Evolutionary conservation across 2,888 invertebrate genomes (phyloP).

Genomic region (Eretmocerus hayati): DNA sequence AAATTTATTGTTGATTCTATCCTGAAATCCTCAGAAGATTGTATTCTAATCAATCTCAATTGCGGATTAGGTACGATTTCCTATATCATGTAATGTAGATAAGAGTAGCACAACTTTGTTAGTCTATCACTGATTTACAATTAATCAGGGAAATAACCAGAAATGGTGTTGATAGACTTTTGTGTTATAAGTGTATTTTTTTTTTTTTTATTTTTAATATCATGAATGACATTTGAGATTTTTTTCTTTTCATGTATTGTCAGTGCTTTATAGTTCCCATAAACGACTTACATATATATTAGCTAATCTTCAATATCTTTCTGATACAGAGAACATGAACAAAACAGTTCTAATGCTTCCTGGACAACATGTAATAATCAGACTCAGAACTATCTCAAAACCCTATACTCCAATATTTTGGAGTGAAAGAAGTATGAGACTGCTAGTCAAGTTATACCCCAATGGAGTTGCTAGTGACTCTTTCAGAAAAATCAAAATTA

Average conservation of each 20-base stretch:
- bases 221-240: too few species aligned
- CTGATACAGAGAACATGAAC: slow-evolving; percentile 12
- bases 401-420: slow-evolving; percentile 40
- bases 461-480: slow-evolving; percentile 32
- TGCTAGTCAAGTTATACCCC: slow-evolving; percentile 37
- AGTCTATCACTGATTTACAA: neutral
- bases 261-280: too few species aligned
- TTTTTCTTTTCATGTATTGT: too few species aligned
- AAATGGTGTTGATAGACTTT: too few species aligned
- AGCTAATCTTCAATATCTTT: too few species aligned
- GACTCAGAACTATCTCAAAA: slow-evolving; percentile 27
- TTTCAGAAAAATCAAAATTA: slow-evolving; percentile 28
- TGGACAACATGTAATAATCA: slow-evolving; percentile 38
- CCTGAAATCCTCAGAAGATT: slow-evolving; percentile 21
- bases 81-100: neutral
- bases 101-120: neutral
- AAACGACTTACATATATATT: too few species aligned
- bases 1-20: slow-evolving; percentile 18
- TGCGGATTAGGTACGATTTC: slow-evolving; percentile 12
- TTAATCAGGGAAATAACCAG: neutral
- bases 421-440: slow-evolving; percentile 26
- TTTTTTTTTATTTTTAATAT: neutral
- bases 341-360: slow-evolving; percentile 29
- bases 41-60: slow-evolving; percentile 19
- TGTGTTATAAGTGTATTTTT: neutral